These are phyloP conservation scores for Abscondita cerata DNA, from an alignment of 2,888 invertebrate species.

Conservation along the genomic window DNA sequence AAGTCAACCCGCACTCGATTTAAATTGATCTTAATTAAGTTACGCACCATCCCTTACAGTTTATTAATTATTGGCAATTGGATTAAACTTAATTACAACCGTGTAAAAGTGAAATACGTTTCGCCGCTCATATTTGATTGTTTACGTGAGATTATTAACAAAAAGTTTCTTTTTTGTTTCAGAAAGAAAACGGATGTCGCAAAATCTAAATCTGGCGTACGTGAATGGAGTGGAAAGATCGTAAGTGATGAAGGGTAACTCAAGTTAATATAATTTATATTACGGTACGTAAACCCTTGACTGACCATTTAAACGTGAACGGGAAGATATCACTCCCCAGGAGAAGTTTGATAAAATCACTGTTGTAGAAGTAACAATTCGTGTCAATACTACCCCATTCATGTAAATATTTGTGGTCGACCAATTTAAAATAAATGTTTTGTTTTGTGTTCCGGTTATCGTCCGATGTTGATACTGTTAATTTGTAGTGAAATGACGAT, in stretches of 20 bases:
- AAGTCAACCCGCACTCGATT: slow-evolving; percentile 11
- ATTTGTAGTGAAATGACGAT: slow-evolving; percentile 38
- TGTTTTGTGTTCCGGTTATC: slow-evolving; percentile 43
- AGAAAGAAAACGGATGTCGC: slow-evolving; percentile 22
- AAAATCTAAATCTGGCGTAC: slow-evolving; percentile 19
- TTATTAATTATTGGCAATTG: slow-evolving; percentile 16
- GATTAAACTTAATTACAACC: slow-evolving; percentile 7
- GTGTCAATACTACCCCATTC: slow-evolving; percentile 44
- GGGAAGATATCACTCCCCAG: slow-evolving; percentile 17
- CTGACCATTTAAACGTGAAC: slow-evolving; percentile 27
- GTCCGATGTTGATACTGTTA: slow-evolving; percentile 43
- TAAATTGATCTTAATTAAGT: slow-evolving; percentile 13
- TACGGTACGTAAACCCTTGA: slow-evolving; percentile 3
- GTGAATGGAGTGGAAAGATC: slow-evolving; percentile 26
- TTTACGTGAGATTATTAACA: slow-evolving; percentile 5
- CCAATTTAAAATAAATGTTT: slow-evolving; percentile 46
- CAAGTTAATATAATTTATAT: slow-evolving; percentile 29
- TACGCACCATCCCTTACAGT: slow-evolving; percentile 1
- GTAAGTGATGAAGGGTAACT: slow-evolving; percentile 21
- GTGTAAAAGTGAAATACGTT: slow-evolving; percentile 3
- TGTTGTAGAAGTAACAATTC: slow-evolving; percentile 42
- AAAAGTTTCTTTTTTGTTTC: slow-evolving; percentile 27
- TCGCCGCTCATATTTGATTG: background rate
- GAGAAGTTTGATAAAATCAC: slow-evolving; percentile 34
- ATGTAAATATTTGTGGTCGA: slow-evolving; percentile 46